Conservation (phyloP, 2,888 invertebrate genomes). For the Ferrisia virgata region DNA sequence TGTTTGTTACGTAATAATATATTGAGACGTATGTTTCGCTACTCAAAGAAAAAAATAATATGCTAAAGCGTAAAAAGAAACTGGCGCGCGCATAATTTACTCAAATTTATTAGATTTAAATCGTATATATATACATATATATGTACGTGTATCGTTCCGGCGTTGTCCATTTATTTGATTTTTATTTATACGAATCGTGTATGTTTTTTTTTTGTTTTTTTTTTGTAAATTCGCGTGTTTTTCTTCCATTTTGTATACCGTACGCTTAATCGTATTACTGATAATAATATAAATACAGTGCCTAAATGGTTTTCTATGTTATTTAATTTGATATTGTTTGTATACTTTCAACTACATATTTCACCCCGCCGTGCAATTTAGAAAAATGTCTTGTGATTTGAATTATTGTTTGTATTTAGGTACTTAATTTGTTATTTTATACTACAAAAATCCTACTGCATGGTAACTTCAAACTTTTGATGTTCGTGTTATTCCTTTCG, state of each 20-base stretch:
- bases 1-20: not conserved
- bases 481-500: not conserved
- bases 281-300: not conserved
- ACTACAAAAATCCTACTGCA: not conserved
- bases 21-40: conserved; percentile 26
- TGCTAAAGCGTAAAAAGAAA: not conserved
- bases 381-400: not conserved
- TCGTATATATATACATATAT: too few species aligned
- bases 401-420: not conserved
- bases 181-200: conserved; percentile 15
- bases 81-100: conserved; percentile 23
- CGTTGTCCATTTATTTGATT: conserved; percentile 16
- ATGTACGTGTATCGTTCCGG: not conserved
- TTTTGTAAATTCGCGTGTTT: conserved; percentile 22
- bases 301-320: conserved; percentile 27
- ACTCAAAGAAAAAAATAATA: conserved; percentile 16
- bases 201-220: too few species aligned
- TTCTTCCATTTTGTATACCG: not conserved
- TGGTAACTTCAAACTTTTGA: too few species aligned
- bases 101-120: conserved; percentile 13
- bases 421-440: not conserved
- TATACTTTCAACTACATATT: too few species aligned
- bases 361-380: not conserved
- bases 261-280: conserved; percentile 3
- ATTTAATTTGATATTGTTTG: not conserved